phyloP scores from a whole-genome alignment of 2,113 vertebrate genomes.

The Climacteris rufus region DNA sequence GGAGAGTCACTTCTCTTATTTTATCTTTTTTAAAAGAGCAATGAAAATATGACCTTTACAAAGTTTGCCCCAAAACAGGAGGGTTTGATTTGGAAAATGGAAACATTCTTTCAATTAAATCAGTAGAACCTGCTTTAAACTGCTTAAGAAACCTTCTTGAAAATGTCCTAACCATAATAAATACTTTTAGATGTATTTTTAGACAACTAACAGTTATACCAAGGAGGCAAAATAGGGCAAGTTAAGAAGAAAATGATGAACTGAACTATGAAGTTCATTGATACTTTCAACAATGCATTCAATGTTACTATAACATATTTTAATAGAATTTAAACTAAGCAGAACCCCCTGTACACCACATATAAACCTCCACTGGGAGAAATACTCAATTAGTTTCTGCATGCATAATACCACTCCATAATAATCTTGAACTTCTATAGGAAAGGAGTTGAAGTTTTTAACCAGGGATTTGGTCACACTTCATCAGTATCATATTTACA shows the following conservation, averaged over 20 bases:
- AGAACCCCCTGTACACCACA: background rate
- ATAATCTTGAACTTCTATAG: background rate
- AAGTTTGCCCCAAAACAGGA: background rate
- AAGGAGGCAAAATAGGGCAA: background rate
- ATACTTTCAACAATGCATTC: background rate
- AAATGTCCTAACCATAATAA: background rate
- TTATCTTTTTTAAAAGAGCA: background rate
- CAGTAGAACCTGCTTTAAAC: background rate
- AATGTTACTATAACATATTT: background rate
- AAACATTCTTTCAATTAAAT: background rate
- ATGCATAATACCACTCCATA: conserved; percentile 4
- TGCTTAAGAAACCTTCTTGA: background rate
- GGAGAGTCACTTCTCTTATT: background rate
- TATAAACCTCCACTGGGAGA: background rate
- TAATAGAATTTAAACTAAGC: conserved; percentile 11
- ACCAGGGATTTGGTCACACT: conserved; percentile 65
- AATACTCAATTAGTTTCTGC: background rate
- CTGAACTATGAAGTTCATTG: background rate
- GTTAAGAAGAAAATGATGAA: background rate
- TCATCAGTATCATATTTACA: conserved; percentile 64
- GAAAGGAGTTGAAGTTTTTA: conserved; percentile 41
- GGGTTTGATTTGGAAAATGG: background rate
- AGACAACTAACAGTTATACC: background rate
- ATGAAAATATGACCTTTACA: background rate
- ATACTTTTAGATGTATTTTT: background rate